A percentile compares a stretch with the other conserved stretches of the same genome.
phyloP scores from a whole-genome alignment of 2,113 vertebrate species.

The Cepphus grylle region DNA sequence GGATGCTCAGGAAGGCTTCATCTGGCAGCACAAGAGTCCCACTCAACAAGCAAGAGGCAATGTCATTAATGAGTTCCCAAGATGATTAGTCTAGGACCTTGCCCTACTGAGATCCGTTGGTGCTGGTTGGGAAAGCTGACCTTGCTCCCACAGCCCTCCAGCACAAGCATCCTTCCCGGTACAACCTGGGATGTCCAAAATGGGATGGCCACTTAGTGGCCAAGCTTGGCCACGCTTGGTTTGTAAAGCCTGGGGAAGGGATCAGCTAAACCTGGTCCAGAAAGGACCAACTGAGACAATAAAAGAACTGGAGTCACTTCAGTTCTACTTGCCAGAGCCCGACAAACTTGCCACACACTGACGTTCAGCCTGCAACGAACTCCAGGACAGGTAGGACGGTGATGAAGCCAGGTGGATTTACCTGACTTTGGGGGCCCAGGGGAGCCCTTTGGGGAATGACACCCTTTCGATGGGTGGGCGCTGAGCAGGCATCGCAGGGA shows the following conservation, averaged over 20 bases:
- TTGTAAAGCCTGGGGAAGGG: not conserved
- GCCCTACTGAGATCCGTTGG: not conserved
- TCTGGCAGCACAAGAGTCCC: not conserved
- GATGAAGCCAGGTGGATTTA: not conserved
- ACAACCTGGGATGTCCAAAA: not conserved
- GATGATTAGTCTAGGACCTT: not conserved
- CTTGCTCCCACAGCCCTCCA: rapidly evolving
- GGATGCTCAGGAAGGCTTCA: not conserved
- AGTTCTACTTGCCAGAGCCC: not conserved
- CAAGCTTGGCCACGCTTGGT: not conserved
- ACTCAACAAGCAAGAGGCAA: not conserved
- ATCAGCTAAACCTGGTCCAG: not conserved
- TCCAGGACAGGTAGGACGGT: not conserved
- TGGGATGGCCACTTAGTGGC: rapidly evolving
- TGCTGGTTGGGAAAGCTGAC: not conserved
- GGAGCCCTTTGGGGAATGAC: constrained; percentile 92
- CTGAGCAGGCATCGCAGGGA: constrained; percentile 71
- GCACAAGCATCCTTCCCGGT: not conserved
- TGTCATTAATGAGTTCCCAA: not conserved
- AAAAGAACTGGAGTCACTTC: not conserved
- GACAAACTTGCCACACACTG: not conserved
- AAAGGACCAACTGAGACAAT: not conserved
- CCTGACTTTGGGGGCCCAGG: constrained; percentile 99
- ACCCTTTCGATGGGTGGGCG: constrained; percentile 78
- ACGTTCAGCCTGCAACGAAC: not conserved